Evolutionary conservation across 2,797 vertebrate species (phyloP).

Genomic region (Malurus splendens): DNA sequence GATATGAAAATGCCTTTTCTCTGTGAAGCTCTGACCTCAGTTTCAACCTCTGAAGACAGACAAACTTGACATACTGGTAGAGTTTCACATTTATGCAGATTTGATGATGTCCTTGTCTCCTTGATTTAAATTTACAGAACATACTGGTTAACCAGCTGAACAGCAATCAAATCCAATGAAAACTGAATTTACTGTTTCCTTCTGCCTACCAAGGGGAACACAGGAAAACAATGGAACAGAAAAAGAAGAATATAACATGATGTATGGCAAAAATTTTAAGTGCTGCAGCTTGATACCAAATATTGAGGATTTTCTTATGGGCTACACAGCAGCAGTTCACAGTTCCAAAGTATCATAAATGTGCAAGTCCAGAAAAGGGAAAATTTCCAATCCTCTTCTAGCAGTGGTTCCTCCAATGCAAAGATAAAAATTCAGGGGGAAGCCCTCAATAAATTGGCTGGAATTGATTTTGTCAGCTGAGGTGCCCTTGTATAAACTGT

Average conservation of each 20-base stretch:
- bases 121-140: conserved; percentile 22
- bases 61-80: not conserved
- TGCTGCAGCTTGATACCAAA: not conserved
- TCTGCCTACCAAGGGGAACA: not conserved
- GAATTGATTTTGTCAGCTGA: not conserved
- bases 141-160: conserved; percentile 5
- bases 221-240: not conserved
- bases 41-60: not conserved
- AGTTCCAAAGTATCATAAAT: not conserved
- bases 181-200: not conserved
- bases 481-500: not conserved
- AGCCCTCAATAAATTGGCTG: not conserved
- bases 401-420: not conserved
- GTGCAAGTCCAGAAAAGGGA: not conserved
- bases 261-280: not conserved
- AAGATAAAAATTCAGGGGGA: not conserved
- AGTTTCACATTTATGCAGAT: not conserved
- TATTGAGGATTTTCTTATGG: not conserved
- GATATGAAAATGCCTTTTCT: not conserved
- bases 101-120: not conserved
- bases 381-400: not conserved
- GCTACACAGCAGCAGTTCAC: not conserved
- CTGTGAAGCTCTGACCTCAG: not conserved
- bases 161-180: not conserved
- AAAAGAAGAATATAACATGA: not conserved